Evolutionary conservation across 2,113 vertebrate genomes (phyloP).

Genomic region (Chitala chitala): DNA sequence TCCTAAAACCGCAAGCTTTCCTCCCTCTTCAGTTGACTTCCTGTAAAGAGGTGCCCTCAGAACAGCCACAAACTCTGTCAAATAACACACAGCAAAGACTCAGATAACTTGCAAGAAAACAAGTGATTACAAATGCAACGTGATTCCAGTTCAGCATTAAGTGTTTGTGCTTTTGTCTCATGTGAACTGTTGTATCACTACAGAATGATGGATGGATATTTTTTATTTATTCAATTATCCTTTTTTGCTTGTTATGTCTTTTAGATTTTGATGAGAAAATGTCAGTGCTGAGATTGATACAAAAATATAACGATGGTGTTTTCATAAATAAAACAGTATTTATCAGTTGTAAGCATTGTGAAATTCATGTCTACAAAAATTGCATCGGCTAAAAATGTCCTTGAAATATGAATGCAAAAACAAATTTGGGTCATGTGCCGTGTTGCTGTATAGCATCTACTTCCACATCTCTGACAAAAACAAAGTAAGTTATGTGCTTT

Average conservation of each 20-base stretch:
- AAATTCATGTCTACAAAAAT: not conserved
- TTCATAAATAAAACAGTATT: slow-evolving; percentile 19
- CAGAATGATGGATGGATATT: slow-evolving; percentile 15
- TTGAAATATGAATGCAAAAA: not conserved
- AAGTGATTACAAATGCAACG: not conserved
- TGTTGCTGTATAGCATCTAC: too few relatives aligned
- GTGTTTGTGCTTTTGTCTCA: not conserved
- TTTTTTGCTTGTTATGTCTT: not conserved
- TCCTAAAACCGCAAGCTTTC: not conserved
- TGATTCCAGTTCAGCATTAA: not conserved
- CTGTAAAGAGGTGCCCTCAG: not conserved
- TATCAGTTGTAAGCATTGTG: not conserved
- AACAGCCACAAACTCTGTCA: not conserved
- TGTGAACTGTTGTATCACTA: not conserved
- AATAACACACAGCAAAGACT: too few relatives aligned
- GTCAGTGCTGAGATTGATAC: not conserved
- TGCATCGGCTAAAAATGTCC: not conserved
- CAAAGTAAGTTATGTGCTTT: not conserved
- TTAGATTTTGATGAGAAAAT: not conserved
- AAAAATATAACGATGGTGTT: slow-evolving; percentile 3
- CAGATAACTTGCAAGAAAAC: not conserved
- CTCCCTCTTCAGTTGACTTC: not conserved
- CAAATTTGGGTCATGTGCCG: too few relatives aligned
- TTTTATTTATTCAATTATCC: not conserved
- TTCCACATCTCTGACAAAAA: not conserved